Evolutionary conservation across 64 coral and sea anemone genomes (phyloP), one percentile per base, ranked within the genome.

Genomic region (Dendrophyllia cribrosa): DNA sequence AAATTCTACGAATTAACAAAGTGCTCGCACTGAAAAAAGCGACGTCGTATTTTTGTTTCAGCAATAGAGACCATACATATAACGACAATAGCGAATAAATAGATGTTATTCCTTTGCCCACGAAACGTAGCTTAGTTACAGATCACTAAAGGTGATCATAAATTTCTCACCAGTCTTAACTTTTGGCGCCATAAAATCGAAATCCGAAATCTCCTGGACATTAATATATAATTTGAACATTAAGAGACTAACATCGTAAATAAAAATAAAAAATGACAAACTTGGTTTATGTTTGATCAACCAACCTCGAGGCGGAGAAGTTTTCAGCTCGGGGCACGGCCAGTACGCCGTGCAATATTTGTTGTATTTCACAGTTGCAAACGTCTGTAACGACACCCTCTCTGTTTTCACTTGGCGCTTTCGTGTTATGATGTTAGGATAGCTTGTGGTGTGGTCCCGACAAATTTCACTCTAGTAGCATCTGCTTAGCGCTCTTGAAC

Each of bases 201-300:
- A 50, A 3, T 67, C 67, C 44, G 19, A 51, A 22, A 24, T 44
- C 19, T 5, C 51, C 48, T 56, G 4, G 26, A 68, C 43, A 50
- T 21, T 51, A 22, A 84, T 59, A 84, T 11, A 51, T 43, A 63
- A 84, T 51, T 22, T 83, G 59, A 83, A 65, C 12, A 65, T 47
- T 46, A 65, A 46, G 17, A 83, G 44, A 65, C 26, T 65, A 83
- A n/a, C 34, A 48, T 63, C 25, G 9, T 21, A 50, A 84, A 84
- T 67, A 47, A 84, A 22, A 59, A 21, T 60, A 59, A 50, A 83
- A 67, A 67, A 84, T 47, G 50, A 84, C 80, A 84, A 84, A 84
- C 80, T 84, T 68, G 62, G 66, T 45, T 43, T 75, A 75, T 84
- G 59, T 50, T 51, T 84, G 80, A 17, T 67, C 15, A 43, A 67